Percentiles rank a stretch among this genome's conserved stretches.
These are phyloP conservation scores for Thymelicus sylvestris DNA, from an alignment of 2,888 invertebrate genomes.

Conservation along the genomic window DNA sequence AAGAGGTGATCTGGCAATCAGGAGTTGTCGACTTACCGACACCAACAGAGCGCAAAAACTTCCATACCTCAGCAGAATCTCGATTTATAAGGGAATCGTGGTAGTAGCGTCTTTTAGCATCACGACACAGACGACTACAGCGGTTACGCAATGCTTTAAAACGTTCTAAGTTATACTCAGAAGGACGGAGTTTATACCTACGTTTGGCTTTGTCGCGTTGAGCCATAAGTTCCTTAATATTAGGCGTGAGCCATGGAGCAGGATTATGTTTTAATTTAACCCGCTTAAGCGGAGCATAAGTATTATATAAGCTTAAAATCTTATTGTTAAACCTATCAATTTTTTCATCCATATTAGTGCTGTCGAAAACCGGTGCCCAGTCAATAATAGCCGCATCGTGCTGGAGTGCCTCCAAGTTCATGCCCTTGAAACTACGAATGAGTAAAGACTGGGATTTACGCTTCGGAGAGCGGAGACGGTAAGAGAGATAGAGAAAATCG, in stretches of 20 bases:
- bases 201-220: conserved; percentile 8
- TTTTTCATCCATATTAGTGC: neutral
- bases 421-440: neutral
- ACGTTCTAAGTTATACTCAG: neutral
- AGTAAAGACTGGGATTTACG: neutral
- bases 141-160: conserved; percentile 14
- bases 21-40: neutral
- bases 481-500: too few relatives aligned
- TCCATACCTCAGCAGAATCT: neutral
- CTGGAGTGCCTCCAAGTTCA: neutral
- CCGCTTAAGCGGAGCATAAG: neutral
- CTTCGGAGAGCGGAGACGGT: too few relatives aligned
- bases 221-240: conserved; percentile 4
- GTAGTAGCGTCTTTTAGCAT: conserved; percentile 13
- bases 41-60: conserved; percentile 6
- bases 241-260: neutral
- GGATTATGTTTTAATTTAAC: neutral
- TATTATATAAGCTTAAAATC: neutral
- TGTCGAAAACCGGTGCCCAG: neutral
- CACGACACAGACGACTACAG: conserved; percentile 15
- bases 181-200: neutral
- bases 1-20: too few relatives aligned
- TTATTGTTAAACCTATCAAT: neutral
- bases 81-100: conserved; percentile 19
- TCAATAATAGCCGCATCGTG: neutral